A percentile compares a stretch with the other conserved stretches of the same genome.
phyloP scores from a whole-genome alignment of 2,113 vertebrate genomes.

The Miniopterus natalensis region DNA sequence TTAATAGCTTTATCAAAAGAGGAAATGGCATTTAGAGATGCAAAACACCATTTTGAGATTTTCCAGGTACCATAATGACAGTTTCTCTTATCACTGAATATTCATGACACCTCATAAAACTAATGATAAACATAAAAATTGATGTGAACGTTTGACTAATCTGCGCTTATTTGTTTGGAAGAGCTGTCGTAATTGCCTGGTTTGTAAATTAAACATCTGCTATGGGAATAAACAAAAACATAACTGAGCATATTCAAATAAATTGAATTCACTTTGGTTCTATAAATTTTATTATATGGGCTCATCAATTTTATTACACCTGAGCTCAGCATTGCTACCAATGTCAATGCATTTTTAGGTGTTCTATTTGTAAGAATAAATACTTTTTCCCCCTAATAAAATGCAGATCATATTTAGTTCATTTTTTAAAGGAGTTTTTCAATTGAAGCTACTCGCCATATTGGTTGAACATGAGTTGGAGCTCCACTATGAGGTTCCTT shows the following conservation, averaged over 20 bases:
- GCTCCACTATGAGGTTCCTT: not conserved
- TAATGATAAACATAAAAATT: constrained; percentile 94
- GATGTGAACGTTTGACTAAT: constrained; percentile 92
- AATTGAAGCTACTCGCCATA: not conserved
- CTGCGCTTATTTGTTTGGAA: constrained; percentile 92
- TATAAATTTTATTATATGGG: constrained; percentile 90
- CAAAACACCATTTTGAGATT: constrained; percentile 87
- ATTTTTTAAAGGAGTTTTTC: constrained; percentile 23
- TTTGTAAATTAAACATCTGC: constrained; percentile 94
- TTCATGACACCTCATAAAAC: constrained; percentile 91
- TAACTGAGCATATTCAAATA: constrained; percentile 91
- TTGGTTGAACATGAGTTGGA: not conserved
- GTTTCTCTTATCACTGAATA: constrained; percentile 89
- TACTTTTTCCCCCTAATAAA: constrained; percentile 76
- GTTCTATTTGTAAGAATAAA: constrained; percentile 80
- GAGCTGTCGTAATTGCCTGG: constrained; percentile 90
- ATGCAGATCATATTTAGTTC: constrained; percentile 62
- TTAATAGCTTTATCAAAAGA: constrained; percentile 82
- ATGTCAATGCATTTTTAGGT: constrained; percentile 78
- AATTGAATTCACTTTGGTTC: constrained; percentile 90
- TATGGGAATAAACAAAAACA: constrained; percentile 92
- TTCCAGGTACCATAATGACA: constrained; percentile 88
- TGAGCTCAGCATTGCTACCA: constrained; percentile 70
- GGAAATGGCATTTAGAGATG: constrained; percentile 81
- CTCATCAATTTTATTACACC: constrained; percentile 89